These are phyloP conservation scores for Diplodus sargus DNA, from an alignment of 2,797 vertebrate species.

Conservation along the genomic window DNA sequence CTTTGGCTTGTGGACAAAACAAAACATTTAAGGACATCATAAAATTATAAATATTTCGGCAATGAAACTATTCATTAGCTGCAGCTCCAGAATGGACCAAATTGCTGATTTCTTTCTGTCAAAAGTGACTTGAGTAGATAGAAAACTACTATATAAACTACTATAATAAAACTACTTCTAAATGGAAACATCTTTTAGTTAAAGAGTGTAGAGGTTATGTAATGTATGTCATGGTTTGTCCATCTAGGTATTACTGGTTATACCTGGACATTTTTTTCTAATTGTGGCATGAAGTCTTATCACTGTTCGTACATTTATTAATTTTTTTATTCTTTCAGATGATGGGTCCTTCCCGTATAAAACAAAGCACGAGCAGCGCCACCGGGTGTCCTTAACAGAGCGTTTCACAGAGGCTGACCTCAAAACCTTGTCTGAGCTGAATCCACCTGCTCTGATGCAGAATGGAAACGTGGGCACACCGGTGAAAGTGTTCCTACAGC, in stretches of 20 bases:
- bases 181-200: neutral
- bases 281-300: neutral
- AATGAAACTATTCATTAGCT: too few relatives aligned
- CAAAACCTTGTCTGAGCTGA: constrained; percentile 89
- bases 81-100: too few relatives aligned
- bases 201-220: neutral
- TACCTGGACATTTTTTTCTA: neutral
- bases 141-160: too few relatives aligned
- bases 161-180: neutral
- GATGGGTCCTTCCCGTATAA: constrained; percentile 79
- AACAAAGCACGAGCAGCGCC: constrained; percentile 83
- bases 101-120: too few relatives aligned
- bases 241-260: neutral
- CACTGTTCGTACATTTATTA: neutral
- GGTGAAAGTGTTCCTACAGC: constrained; percentile 89
- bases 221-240: neutral
- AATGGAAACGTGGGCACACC: constrained; percentile 95
- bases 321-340: constrained; percentile 74
- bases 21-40: too few relatives aligned
- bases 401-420: constrained; percentile 86
- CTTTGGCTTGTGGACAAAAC: too few relatives aligned
- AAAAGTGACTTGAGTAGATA: too few relatives aligned
- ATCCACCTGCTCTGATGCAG: constrained; percentile 93
- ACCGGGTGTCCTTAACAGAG: constrained; percentile 68
- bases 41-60: too few relatives aligned